Evolutionary conservation across 2,888 invertebrate genomes (phyloP).

Genomic region (Thymelicus lineola): DNA sequence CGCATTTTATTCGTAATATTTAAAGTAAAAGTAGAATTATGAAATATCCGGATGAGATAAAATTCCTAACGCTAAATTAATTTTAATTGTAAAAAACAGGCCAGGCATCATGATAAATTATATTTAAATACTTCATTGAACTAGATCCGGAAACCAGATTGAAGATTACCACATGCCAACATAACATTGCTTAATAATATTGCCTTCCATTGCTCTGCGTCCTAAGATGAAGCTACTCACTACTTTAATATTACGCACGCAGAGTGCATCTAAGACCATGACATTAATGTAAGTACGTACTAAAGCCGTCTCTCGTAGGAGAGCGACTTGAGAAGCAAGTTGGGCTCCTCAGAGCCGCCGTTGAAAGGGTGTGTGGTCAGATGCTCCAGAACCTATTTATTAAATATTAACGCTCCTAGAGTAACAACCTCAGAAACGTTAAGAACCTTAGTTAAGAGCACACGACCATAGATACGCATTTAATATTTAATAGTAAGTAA

Average conservation of each 20-base stretch:
- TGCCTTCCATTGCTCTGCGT: no score
- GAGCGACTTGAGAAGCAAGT: slow-evolving; percentile 61
- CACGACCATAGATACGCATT: slow-evolving; percentile 24
- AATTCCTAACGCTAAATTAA: no score
- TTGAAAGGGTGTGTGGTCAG: slow-evolving; percentile 80
- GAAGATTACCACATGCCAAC: no score
- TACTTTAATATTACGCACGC: not conserved
- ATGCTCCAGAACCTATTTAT: slow-evolving; percentile 74
- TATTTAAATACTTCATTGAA: no score
- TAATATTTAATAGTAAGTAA: slow-evolving; percentile 28
- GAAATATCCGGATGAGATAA: no score
- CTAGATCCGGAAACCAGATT: no score
- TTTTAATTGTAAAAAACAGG: no score
- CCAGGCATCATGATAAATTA: no score
- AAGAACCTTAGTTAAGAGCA: slow-evolving; percentile 33
- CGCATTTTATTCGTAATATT: no score
- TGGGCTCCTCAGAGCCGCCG: slow-evolving; percentile 51
- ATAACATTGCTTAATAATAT: no score
- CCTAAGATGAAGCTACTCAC: no score
- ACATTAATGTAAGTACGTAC: slow-evolving; percentile 10
- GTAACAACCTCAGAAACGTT: slow-evolving; percentile 54
- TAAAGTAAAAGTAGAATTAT: no score
- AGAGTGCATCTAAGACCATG: slow-evolving; percentile 1
- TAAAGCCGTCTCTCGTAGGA: slow-evolving; percentile 32
- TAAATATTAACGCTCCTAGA: slow-evolving; percentile 68